These are phyloP conservation scores for Micropterix aruncella DNA, from an alignment of 2,888 invertebrate species.

Conservation along the genomic window DNA sequence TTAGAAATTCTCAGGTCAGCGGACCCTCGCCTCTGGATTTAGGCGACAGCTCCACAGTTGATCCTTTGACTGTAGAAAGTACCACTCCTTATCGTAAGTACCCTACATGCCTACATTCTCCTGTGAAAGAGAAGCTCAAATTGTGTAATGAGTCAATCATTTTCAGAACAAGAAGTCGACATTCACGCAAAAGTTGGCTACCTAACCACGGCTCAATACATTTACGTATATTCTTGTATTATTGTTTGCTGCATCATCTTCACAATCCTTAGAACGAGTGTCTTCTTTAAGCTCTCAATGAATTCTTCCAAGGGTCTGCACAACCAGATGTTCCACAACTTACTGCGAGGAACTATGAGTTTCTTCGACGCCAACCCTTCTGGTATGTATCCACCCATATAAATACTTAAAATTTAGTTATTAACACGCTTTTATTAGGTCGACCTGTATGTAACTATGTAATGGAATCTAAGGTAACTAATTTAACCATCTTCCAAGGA, in stretches of 20 bases:
- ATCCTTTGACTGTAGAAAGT: too few relatives aligned
- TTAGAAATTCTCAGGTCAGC: too few relatives aligned
- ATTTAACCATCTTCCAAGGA: too few relatives aligned
- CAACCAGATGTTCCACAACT: constrained; percentile 50
- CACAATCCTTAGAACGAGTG: constrained; percentile 25
- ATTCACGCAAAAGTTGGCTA: constrained; percentile 9
- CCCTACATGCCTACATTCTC: background rate
- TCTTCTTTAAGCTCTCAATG: constrained; percentile 47
- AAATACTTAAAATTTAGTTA: too few relatives aligned
- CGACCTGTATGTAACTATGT: too few relatives aligned
- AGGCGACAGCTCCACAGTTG: too few relatives aligned
- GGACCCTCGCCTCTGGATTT: too few relatives aligned
- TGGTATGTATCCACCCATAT: constrained; percentile 21
- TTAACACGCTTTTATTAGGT: too few relatives aligned
- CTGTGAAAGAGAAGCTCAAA: background rate
- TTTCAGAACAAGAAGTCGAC: constrained; percentile 5
- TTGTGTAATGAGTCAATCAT: background rate
- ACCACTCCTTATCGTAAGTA: background rate
- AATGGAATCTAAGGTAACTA: too few relatives aligned
- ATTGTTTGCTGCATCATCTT: constrained; percentile 7
- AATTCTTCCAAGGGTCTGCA: constrained; percentile 52
- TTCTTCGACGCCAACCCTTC: constrained; percentile 66
- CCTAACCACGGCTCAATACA: constrained; percentile 8
- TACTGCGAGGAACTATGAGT: constrained; percentile 48
- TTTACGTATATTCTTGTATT: constrained; percentile 10